Conservation (phyloP, 2,113 vertebrate species). For the Phaethon lepturus region DNA sequence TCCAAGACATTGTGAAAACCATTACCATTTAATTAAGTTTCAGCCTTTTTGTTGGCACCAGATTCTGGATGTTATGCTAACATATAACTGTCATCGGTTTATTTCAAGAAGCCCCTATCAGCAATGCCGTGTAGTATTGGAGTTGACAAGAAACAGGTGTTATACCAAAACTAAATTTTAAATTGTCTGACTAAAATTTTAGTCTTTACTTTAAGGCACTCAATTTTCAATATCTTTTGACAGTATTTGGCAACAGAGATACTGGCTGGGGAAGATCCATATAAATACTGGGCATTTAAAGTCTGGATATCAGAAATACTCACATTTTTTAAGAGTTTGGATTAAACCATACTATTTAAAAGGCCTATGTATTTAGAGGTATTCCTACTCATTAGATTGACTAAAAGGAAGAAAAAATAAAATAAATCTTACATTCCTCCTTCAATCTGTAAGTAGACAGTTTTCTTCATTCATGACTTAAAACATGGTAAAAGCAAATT, state of each 20-base stretch:
- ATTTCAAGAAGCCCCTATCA: background rate
- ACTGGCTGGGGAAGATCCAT: background rate
- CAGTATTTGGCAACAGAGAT: background rate
- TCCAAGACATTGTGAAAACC: background rate
- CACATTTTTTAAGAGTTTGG: background rate
- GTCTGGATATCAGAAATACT: background rate
- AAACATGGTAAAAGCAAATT: background rate
- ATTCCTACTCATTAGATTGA: background rate
- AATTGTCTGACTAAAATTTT: background rate
- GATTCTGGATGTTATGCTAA: background rate
- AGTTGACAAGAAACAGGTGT: background rate
- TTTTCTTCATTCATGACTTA: background rate
- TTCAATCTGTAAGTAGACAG: background rate
- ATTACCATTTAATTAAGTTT: background rate
- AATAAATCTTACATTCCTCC: background rate
- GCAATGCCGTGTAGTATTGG: background rate
- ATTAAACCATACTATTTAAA: background rate
- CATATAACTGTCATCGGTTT: background rate
- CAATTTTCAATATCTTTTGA: background rate
- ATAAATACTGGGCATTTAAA: background rate
- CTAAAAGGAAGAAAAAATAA: background rate
- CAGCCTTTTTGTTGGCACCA: background rate
- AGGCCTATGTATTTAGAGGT: background rate
- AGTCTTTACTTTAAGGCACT: background rate
- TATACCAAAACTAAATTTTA: background rate